phyloP scores from a whole-genome alignment of 2,113 vertebrate genomes.

The Microtus montanus region DNA sequence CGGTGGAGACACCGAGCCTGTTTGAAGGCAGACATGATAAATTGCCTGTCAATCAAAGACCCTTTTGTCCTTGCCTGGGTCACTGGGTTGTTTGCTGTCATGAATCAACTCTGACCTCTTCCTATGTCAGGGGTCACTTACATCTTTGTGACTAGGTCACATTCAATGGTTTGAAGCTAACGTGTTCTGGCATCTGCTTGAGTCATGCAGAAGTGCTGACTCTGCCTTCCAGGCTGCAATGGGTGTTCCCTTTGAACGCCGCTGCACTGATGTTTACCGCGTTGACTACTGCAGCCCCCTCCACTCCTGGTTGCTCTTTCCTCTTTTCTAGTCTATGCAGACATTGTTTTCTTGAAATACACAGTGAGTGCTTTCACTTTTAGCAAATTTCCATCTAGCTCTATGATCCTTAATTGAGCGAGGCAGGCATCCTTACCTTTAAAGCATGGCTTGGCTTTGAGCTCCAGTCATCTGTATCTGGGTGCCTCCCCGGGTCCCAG shows the following conservation, averaged over 20 bases:
- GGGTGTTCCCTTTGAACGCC: not conserved
- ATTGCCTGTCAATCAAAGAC: not conserved
- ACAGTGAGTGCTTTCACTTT: not conserved
- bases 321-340: not conserved
- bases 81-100: not conserved
- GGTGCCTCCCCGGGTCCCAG: not conserved
- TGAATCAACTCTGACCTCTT: not conserved
- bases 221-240: not conserved
- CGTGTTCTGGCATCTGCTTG: not conserved
- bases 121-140: not conserved
- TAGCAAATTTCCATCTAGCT: not conserved
- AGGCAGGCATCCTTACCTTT: not conserved
- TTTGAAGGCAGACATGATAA: not conserved
- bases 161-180: conserved; percentile 2
- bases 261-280: not conserved
- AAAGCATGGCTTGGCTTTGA: not conserved
- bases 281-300: not conserved
- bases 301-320: not conserved
- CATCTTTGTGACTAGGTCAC: not conserved
- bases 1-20: not conserved
- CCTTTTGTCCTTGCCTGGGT: not conserved
- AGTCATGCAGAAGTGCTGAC: not conserved
- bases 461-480: not conserved
- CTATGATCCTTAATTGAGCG: not conserved
- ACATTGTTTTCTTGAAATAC: conserved; percentile 50